These are phyloP conservation scores for Rhinophrynus dorsalis DNA, from an alignment of 2,797 vertebrate genomes.

Conservation along the genomic window DNA sequence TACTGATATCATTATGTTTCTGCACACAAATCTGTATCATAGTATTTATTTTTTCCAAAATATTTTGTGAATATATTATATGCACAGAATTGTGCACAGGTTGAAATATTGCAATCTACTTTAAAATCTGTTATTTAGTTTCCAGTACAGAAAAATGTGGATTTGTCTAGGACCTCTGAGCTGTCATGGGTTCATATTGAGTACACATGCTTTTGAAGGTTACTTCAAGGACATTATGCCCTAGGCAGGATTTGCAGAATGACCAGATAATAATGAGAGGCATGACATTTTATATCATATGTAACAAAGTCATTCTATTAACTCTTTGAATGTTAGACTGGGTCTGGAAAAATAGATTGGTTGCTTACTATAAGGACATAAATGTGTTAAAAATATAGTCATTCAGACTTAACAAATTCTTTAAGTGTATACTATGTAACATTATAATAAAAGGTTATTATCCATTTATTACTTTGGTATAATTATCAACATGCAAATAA, in stretches of 20 bases:
- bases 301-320: no score
- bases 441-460: no score
- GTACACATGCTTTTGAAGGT: slow-evolving; percentile 29
- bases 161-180: neutral
- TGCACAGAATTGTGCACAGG: neutral
- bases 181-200: neutral
- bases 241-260: neutral
- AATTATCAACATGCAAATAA: no score
- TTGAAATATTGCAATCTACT: neutral
- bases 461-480: no score
- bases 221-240: slow-evolving; percentile 31
- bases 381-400: no score
- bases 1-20: slow-evolving; percentile 3
- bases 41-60: neutral
- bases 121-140: neutral
- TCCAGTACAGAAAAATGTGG: neutral
- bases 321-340: no score
- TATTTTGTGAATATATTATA: neutral
- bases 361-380: no score
- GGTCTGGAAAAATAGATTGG: no score
- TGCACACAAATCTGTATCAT: neutral
- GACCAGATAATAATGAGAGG: neutral
- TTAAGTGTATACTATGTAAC: no score
- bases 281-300: no score
- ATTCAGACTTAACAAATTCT: no score